phyloP scores from a whole-genome alignment of 2,888 invertebrate species.

The Idaea straminata region DNA sequence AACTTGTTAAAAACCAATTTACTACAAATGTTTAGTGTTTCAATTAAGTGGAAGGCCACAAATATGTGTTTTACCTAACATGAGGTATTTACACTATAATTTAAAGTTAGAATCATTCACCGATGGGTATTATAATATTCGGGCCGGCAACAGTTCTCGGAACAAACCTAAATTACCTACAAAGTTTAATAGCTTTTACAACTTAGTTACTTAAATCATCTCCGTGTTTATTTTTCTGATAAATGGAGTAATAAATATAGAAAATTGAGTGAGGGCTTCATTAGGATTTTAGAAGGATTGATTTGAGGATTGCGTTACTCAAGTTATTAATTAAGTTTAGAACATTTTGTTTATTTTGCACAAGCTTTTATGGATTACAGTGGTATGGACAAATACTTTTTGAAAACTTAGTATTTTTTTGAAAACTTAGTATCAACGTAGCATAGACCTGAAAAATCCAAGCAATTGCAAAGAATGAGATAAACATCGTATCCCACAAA shows the following conservation, averaged over 20 bases:
- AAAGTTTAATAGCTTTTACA: conserved; percentile 52
- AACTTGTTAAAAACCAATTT: background rate
- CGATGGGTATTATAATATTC: conserved; percentile 30
- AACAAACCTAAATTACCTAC: conserved; percentile 36
- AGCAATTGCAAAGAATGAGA: background rate
- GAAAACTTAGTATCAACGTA: background rate
- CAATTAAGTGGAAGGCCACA: conserved; percentile 19
- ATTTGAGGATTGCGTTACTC: background rate
- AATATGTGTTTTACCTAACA: conserved; percentile 14
- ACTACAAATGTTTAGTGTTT: conserved; percentile 8
- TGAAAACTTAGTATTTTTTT: background rate
- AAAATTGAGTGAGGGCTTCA: background rate
- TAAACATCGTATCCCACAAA: background rate
- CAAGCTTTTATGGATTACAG: background rate
- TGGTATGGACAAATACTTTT: background rate
- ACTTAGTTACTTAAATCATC: conserved; percentile 45
- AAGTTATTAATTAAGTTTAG: background rate
- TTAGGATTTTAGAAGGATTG: background rate
- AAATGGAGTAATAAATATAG: conserved; percentile 20
- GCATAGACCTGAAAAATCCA: background rate
- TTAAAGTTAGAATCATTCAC: conserved; percentile 25
- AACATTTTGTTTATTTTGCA: background rate
- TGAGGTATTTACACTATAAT: conserved; percentile 16
- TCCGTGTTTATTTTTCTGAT: conserved; percentile 38
- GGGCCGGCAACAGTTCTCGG: conserved; percentile 30